Base-by-base conservation (phyloP, 2,797 vertebrate species). In the Coilia nasus region DNA sequence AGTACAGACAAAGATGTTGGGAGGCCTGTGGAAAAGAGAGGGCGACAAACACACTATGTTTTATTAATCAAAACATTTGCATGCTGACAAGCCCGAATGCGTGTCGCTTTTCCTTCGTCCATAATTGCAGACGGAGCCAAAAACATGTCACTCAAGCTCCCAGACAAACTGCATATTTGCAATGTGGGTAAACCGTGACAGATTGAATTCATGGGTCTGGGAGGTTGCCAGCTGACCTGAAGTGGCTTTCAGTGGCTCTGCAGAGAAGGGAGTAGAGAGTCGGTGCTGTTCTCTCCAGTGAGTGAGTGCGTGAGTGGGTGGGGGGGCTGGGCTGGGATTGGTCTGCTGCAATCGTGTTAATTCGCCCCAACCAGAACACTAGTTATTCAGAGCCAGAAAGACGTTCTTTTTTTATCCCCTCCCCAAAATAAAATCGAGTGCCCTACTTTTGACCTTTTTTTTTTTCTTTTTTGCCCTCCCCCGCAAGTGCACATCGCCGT, bases 41-140 rank as follows among this genome's bases (percentile, higher is more conserved):
- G 59, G 25, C 50, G 67, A 60, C 87, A 62, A 81, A 59, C 85
- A 71, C 25, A 57, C 31, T n/a, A 62, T 59, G 82, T 87, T 86
- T 88, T 84, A 85, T 88, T 88, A 78, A 87, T 89, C 82, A 64
- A 83, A 87, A 86, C 64, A 78, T 86, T 86, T 81, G 35, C 85
- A 67, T 67, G 78, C 50, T 75, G 85, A 84, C 81, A 82, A 82
- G 81, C 83, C 64, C 21, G 50, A 83, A 59, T 54, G 84, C 62
- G 17, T 50, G 82, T 82, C 81, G 54, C 82, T 88, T 85, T 60
- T 83, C 60, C 54, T 21, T 44, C 31, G 71, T 78, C 35, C 35
- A 41, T 87, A 85, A 41, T 57, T 83, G 84, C 64, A 75, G 23
- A 35, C 46, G 11, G 31, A 81, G 81, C 83, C 83, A 82, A 67